These are phyloP conservation scores for Hypselothyrea guttata DNA, from an alignment of 2,888 invertebrate species.

Conservation along the genomic window DNA sequence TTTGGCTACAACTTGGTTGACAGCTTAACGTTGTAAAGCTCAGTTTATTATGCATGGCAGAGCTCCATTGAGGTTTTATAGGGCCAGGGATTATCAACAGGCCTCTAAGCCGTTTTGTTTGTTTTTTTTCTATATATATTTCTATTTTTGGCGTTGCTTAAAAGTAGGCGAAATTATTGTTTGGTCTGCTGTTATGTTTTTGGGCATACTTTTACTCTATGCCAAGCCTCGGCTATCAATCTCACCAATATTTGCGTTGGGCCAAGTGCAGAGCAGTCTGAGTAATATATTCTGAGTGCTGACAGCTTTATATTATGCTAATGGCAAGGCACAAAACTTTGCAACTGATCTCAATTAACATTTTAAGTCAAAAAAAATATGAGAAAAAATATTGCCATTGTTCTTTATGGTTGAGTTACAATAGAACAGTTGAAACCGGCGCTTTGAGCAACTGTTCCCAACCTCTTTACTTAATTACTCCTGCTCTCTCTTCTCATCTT, in stretches of 20 bases:
- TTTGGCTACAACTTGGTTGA: slow-evolving; percentile 62
- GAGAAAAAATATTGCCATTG: too few species aligned
- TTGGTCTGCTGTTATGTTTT: slow-evolving; percentile 48
- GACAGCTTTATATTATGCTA: slow-evolving; percentile 21
- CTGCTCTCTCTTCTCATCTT: too few species aligned
- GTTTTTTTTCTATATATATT: slow-evolving; percentile 5
- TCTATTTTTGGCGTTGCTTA: slow-evolving; percentile 5
- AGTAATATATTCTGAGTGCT: slow-evolving; percentile 21
- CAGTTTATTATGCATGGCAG: slow-evolving; percentile 71
- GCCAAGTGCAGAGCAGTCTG: slow-evolving; percentile 6
- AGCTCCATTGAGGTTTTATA: slow-evolving; percentile 27
- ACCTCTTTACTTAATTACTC: background rate
- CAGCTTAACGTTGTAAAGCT: slow-evolving; percentile 73
- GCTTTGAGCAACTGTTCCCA: slow-evolving; percentile 1
- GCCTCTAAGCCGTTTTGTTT: slow-evolving; percentile 44
- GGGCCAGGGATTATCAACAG: slow-evolving; percentile 43
- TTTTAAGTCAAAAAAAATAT: too few species aligned
- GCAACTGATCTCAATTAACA: too few species aligned
- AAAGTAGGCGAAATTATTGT: slow-evolving; percentile 34
- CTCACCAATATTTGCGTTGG: slow-evolving; percentile 24
- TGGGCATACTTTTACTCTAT: slow-evolving; percentile 25
- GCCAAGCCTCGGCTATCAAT: slow-evolving; percentile 23
- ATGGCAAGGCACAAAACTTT: background rate
- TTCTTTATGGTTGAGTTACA: too few species aligned
- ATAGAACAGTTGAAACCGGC: too few species aligned